Evolutionary conservation across 1,140 invertebrate species (phyloP).

Genomic region (Ips typographus): DNA sequence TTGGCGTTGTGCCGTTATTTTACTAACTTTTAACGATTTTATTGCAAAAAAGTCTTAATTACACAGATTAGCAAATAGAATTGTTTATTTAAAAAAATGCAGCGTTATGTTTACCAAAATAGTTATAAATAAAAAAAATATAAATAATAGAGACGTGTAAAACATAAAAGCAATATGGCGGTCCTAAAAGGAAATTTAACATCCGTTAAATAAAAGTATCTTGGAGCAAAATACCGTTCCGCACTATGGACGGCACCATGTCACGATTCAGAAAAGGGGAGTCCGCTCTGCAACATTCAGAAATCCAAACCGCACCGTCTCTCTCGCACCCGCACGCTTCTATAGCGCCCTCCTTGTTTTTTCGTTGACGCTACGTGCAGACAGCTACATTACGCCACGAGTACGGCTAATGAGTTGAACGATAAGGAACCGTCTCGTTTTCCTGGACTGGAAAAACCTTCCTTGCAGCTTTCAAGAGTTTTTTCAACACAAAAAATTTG

Average conservation of each 20-base stretch:
- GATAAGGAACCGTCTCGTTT: background rate
- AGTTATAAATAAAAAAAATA: no score
- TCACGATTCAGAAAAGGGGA: constrained; percentile 45
- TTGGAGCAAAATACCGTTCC: constrained; percentile 48
- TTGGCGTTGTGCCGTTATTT: background rate
- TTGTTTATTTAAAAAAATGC: no score
- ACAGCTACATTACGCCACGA: no score
- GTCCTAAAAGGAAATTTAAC: constrained; percentile 40
- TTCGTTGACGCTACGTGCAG: constrained; percentile 17
- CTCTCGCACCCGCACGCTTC: constrained; percentile 14
- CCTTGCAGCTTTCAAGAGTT: background rate
- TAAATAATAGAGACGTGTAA: no score
- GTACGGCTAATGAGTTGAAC: no score
- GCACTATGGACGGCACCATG: constrained; percentile 48
- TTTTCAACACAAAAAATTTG: background rate
- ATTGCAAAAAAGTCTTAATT: no score
- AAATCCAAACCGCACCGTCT: constrained; percentile 33
- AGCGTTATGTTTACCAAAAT: no score
- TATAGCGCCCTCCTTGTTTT: background rate
- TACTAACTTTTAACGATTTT: no score
- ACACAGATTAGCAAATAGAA: no score
- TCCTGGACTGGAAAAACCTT: background rate
- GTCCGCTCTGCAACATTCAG: constrained; percentile 48
- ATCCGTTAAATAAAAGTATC: constrained; percentile 29
- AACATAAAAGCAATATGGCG: constrained; percentile 16